Evolutionary conservation across 1,140 invertebrate species (phyloP).

Genomic region (Brachionus paranguensis): DNA sequence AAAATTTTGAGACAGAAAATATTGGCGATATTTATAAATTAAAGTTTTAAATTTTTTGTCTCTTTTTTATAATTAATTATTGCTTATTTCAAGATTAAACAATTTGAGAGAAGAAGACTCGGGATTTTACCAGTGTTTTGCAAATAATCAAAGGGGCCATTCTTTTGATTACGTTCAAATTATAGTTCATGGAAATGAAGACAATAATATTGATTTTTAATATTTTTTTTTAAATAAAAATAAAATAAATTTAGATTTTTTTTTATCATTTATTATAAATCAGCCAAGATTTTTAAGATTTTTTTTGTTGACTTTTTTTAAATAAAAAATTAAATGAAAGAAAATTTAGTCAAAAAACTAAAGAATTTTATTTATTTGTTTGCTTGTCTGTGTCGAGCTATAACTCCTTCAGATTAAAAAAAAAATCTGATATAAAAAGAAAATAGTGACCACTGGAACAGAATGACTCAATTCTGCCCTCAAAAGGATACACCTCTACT

Average conservation of each 20-base stretch:
- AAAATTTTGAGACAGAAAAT: background rate
- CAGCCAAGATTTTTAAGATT: no score
- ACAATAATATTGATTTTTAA: background rate
- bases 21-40: constrained; percentile 6
- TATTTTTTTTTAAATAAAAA: background rate
- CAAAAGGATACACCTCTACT: no score
- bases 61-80: background rate
- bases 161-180: background rate
- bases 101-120: constrained; percentile 12
- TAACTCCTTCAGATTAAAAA: no score
- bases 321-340: no score
- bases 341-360: no score
- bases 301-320: no score
- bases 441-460: no score
- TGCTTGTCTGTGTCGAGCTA: no score
- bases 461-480: no score
- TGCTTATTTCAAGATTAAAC: background rate
- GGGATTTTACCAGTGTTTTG: background rate
- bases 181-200: background rate
- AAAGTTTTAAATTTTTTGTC: background rate
- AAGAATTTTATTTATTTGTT: no score
- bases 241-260: background rate
- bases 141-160: background rate
- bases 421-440: no score
- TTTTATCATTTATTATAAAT: no score